These are phyloP conservation scores for Stomatorhinus walkeri DNA, from an alignment of 2,797 vertebrate genomes.

Conservation along the genomic window DNA sequence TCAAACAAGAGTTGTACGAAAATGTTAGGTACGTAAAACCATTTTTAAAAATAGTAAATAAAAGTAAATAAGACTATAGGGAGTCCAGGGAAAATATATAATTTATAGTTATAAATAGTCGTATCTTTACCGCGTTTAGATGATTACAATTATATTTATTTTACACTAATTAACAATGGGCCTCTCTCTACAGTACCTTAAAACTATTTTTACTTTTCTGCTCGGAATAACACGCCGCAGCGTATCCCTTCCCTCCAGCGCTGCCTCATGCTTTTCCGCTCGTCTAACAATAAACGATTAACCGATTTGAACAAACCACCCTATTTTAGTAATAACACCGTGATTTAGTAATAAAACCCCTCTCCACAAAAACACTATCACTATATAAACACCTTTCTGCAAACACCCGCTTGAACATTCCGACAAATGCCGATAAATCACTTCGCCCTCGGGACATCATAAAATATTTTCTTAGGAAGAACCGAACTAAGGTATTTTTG, in stretches of 20 bases:
- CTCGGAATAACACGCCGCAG: neutral
- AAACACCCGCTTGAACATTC: neutral
- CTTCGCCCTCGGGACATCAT: neutral
- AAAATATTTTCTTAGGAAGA: neutral
- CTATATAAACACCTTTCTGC: neutral
- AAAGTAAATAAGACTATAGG: neutral
- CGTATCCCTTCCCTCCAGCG: neutral
- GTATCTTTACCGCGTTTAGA: neutral
- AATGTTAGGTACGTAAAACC: neutral
- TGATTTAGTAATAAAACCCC: neutral
- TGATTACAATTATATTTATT: neutral
- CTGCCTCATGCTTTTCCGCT: neutral
- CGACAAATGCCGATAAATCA: neutral
- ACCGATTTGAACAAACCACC: neutral
- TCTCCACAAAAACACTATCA: neutral
- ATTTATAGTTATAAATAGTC: neutral
- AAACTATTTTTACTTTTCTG: neutral
- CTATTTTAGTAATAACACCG: neutral
- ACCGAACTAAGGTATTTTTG: neutral
- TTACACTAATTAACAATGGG: neutral
- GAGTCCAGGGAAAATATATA: neutral
- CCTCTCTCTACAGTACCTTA: neutral
- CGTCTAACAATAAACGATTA: neutral
- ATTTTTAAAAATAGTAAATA: neutral
- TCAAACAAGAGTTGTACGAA: neutral